A percentile compares a stretch with the other conserved stretches of the same genome.
Evolutionary conservation across 92 coral and sea anemone species (phyloP).

Genomic region (Parazoanthus darwini): DNA sequence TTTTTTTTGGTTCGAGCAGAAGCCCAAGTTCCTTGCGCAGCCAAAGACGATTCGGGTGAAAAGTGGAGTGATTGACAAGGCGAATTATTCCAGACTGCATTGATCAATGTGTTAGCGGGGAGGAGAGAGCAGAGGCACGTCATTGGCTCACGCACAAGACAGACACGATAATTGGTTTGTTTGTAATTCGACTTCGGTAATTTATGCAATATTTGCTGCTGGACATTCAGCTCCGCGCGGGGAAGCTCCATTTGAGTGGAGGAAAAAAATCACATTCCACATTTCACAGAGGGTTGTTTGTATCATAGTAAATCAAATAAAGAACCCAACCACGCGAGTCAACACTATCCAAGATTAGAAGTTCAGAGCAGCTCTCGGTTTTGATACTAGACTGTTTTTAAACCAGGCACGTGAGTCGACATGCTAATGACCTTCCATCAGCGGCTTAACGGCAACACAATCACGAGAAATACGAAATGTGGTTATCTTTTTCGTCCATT

Average conservation of each 20-base stretch:
- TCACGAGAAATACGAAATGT: constrained; percentile 34
- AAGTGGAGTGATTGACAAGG: constrained; percentile 68
- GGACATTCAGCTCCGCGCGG: constrained; percentile 37
- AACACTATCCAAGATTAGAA: not conserved
- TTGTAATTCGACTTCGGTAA: constrained; percentile 67
- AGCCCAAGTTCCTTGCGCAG: constrained; percentile 21
- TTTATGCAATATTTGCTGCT: constrained; percentile 83
- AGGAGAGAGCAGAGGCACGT: constrained; percentile 46
- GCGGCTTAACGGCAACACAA: constrained; percentile 9
- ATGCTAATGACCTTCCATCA: constrained; percentile 55
- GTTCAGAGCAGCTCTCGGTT: not conserved
- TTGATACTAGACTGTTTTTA: not conserved
- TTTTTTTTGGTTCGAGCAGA: constrained; percentile 8
- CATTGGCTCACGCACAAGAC: constrained; percentile 67
- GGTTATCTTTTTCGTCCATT: not conserved
- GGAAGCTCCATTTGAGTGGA: constrained; percentile 46
- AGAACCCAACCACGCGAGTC: not conserved
- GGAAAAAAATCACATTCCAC: constrained; percentile 29
- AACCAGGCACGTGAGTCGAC: constrained; percentile 52
- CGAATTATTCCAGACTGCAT: constrained; percentile 58
- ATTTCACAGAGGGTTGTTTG: constrained; percentile 21
- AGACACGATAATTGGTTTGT: constrained; percentile 81
- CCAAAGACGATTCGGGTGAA: constrained; percentile 27
- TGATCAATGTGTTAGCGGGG: constrained; percentile 72
- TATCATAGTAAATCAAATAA: not conserved